Conservation (phyloP, 2,888 invertebrate genomes). For the Nezara viridula region DNA sequence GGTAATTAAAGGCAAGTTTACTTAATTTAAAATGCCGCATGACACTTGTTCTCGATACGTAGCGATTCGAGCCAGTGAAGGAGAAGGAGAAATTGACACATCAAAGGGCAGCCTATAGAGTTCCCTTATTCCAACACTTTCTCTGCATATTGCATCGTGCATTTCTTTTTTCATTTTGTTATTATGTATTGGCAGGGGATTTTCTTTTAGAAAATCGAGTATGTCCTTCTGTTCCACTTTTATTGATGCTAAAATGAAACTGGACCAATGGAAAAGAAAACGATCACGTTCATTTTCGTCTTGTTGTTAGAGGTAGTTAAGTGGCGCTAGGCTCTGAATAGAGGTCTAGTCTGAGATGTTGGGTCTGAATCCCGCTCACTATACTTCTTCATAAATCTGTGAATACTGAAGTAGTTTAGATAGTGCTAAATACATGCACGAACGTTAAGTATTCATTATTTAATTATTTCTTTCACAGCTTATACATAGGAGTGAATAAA, state of each 20-base stretch:
- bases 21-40: background rate
- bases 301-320: background rate
- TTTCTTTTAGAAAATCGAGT: background rate
- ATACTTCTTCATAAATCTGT: background rate
- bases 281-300: background rate
- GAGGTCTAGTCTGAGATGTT: background rate
- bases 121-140: background rate
- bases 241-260: background rate
- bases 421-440: too few species aligned
- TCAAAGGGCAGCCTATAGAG: background rate
- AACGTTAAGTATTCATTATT: too few species aligned
- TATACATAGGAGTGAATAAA: too few species aligned
- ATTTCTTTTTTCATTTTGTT: background rate
- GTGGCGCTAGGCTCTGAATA: background rate
- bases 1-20: background rate
- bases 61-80: background rate
- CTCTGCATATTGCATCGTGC: slow-evolving; percentile 15
- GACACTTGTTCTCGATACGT: background rate
- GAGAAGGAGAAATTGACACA: background rate
- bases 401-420: background rate
- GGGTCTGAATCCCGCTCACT: background rate
- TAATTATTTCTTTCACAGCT: too few species aligned
- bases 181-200: background rate
- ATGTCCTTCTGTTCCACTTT: background rate
- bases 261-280: background rate